Percentiles rank a stretch among this genome's conserved stretches.
Conservation (phyloP, 1,140 invertebrate genomes). For the Grapholita molesta region DNA sequence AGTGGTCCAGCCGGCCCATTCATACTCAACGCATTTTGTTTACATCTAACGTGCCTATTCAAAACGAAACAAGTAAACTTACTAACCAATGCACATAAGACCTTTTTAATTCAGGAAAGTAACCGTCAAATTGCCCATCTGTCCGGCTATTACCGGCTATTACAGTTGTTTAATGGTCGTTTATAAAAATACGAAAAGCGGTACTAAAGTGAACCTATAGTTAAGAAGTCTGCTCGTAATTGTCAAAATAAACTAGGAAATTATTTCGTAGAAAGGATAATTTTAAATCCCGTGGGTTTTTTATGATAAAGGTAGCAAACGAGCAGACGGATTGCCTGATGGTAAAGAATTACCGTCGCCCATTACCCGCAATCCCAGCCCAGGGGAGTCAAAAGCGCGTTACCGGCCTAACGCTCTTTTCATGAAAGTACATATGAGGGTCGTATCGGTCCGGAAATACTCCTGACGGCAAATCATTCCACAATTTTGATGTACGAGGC, state of each 20-base stretch:
- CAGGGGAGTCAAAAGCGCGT: too few relatives aligned
- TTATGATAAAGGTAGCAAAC: background rate
- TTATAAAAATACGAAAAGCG: conserved; percentile 17
- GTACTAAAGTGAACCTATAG: background rate
- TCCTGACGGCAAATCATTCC: too few relatives aligned
- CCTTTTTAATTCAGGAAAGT: background rate
- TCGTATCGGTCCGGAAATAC: too few relatives aligned
- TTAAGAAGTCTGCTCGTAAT: background rate
- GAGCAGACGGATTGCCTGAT: too few relatives aligned
- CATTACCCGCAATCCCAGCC: too few relatives aligned
- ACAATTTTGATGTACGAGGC: too few relatives aligned
- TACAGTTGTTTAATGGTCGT: conserved; percentile 22
- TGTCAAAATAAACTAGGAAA: background rate
- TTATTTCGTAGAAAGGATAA: background rate
- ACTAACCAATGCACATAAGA: background rate
- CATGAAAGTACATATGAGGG: too few relatives aligned
- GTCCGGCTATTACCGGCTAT: conserved; percentile 21
- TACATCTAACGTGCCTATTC: background rate
- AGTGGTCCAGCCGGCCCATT: conserved; percentile 32
- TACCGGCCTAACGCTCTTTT: too few relatives aligned
- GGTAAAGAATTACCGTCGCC: too few relatives aligned
- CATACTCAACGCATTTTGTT: conserved; percentile 17
- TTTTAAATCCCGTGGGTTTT: background rate
- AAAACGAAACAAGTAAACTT: background rate
- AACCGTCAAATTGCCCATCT: conserved; percentile 25